These are phyloP conservation scores for Hepsetus odoe DNA, from an alignment of 2,113 vertebrate species.

Conservation along the genomic window DNA sequence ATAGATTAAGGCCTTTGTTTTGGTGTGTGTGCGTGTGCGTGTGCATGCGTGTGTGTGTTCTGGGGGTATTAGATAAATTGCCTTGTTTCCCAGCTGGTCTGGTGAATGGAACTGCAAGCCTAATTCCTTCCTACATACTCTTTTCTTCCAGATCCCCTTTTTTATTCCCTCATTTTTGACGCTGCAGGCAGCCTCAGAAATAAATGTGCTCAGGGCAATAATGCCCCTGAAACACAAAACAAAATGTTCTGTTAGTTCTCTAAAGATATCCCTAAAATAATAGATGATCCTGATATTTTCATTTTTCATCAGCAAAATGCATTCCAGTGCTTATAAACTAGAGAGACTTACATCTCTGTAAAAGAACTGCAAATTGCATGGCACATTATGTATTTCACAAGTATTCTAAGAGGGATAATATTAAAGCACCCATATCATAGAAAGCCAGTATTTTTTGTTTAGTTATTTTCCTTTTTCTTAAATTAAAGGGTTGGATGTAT, in stretches of 20 bases:
- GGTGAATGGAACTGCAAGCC: slow-evolving; percentile 25
- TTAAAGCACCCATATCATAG: no score
- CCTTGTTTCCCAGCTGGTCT: slow-evolving; percentile 45
- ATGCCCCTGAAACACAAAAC: neutral
- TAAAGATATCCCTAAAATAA: no score
- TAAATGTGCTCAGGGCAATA: neutral
- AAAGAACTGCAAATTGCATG: no score
- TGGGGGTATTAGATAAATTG: slow-evolving; percentile 1
- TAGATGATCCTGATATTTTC: no score
- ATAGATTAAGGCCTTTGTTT: slow-evolving; percentile 1
- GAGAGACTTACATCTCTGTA: neutral
- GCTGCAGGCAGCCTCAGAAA: slow-evolving; percentile 3
- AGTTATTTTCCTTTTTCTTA: no score
- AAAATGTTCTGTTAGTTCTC: no score
- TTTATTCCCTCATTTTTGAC: neutral
- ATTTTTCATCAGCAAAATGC: no score
- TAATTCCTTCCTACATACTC: neutral
- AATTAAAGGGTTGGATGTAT: no score
- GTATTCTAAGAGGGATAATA: no score
- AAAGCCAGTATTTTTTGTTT: no score
- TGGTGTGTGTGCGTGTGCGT: slow-evolving; percentile 4
- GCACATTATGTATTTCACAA: no score
- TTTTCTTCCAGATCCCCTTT: neutral
- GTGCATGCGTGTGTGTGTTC: slow-evolving; percentile 4
- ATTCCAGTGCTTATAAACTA: neutral